Evolutionary conservation across 1,140 invertebrate genomes (phyloP).

Genomic region (Bombus waltoni): DNA sequence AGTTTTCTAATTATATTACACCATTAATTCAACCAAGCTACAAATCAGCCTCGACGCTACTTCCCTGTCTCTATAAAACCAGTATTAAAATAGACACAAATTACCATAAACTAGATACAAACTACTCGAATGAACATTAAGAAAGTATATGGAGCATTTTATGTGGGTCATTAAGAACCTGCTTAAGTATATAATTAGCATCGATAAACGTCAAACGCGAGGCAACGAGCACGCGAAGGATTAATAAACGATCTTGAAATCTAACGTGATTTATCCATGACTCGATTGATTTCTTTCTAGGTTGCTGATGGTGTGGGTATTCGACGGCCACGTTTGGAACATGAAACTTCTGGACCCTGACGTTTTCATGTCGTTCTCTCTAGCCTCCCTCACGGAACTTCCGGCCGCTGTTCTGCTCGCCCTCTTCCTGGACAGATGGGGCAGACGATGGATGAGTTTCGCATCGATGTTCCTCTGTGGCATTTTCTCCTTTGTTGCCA

Average conservation of each 20-base stretch:
- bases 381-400: conserved; percentile 92
- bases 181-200: background rate
- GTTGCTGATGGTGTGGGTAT: conserved; percentile 92
- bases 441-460: conserved; percentile 92
- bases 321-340: conserved; percentile 93
- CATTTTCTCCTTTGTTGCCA: conserved; percentile 90
- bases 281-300: conserved; percentile 71
- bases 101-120: background rate
- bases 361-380: conserved; percentile 92
- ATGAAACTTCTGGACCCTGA: conserved; percentile 91
- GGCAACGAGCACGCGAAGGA: background rate
- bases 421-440: conserved; percentile 91
- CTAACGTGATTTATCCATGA: background rate
- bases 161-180: background rate
- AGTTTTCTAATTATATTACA: background rate
- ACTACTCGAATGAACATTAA: too few relatives aligned
- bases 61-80: background rate
- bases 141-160: background rate
- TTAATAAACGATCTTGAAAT: background rate
- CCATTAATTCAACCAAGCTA: too few relatives aligned
- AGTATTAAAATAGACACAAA: background rate
- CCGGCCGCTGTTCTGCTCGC: conserved; percentile 93
- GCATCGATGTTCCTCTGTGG: conserved; percentile 90
- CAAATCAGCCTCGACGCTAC: background rate
- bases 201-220: background rate